Percentiles rank a stretch among this genome's conserved stretches.
These are phyloP conservation scores for Poecilia velifera DNA, from an alignment of 2,797 vertebrate genomes.

Conservation along the genomic window DNA sequence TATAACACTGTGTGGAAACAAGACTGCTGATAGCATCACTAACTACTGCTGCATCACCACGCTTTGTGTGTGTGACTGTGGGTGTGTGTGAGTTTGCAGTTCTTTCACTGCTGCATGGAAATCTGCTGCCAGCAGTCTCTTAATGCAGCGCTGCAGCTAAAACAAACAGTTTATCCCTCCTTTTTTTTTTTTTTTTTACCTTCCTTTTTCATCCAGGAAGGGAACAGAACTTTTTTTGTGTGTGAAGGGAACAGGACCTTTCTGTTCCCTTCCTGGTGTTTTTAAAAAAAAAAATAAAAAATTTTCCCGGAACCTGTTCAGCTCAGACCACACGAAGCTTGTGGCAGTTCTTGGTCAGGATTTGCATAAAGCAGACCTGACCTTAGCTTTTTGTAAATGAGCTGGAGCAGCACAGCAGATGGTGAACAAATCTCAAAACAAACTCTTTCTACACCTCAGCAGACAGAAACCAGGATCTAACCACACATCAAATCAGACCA, in stretches of 20 bases:
- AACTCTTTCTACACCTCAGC: background rate
- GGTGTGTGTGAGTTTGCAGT: conserved; percentile 24
- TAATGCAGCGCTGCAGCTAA: conserved; percentile 39
- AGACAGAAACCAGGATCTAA: background rate
- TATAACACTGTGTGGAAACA: conserved; percentile 16
- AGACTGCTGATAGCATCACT: conserved; percentile 47
- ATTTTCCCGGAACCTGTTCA: background rate
- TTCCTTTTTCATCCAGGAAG: background rate
- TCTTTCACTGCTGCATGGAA: conserved; percentile 23
- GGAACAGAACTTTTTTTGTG: no score
- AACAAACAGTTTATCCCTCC: background rate
- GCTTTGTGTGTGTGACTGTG: conserved; percentile 4
- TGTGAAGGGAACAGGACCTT: no score
- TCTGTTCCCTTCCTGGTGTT: background rate
- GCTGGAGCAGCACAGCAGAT: conserved; percentile 1
- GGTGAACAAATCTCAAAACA: conserved; percentile 1
- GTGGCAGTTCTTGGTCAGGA: background rate
- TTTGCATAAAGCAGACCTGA: conserved; percentile 52
- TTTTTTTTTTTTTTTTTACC: background rate
- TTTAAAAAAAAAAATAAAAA: background rate
- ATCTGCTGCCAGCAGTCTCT: conserved; percentile 35
- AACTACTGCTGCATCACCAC: conserved; percentile 52
- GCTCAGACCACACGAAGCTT: background rate
- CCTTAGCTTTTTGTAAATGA: conserved; percentile 53
- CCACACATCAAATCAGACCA: background rate